Conservation (phyloP, 2,888 invertebrate species). For the Trachelus troglodyta region DNA sequence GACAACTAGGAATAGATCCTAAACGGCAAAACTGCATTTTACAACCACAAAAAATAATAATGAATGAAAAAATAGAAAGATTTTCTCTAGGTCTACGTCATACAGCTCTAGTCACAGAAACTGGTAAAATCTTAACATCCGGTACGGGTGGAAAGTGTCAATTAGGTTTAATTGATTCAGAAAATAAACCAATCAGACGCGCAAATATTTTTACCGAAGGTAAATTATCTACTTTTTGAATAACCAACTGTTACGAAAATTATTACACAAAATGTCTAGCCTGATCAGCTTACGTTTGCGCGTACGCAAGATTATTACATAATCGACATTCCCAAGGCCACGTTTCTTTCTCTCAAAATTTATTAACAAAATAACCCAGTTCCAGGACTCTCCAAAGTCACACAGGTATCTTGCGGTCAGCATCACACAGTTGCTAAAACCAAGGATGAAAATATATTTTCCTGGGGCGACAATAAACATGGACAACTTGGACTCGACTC, state of each 20-base stretch:
- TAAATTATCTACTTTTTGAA: conserved; percentile 35
- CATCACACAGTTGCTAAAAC: conserved; percentile 78
- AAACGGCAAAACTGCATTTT: conserved; percentile 36
- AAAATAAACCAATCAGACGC: conserved; percentile 56
- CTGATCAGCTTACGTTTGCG: neutral
- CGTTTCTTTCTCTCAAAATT: neutral
- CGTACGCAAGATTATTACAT: neutral
- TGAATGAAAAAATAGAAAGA: conserved; percentile 68
- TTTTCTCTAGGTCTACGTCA: conserved; percentile 79
- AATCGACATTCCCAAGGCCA: neutral
- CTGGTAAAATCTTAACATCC: conserved; percentile 73
- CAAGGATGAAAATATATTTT: conserved; percentile 72
- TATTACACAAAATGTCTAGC: neutral
- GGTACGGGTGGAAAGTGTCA: conserved; percentile 79
- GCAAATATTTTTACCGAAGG: conserved; percentile 66
- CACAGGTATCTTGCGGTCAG: conserved; percentile 82
- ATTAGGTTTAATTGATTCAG: conserved; percentile 70
- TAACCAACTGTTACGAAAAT: neutral
- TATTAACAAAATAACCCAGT: conserved; percentile 56
- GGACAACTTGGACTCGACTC: conserved; percentile 78
- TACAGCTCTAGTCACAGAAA: conserved; percentile 73
- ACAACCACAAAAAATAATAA: conserved; percentile 63
- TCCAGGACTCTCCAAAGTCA: conserved; percentile 70
- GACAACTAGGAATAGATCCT: conserved; percentile 74
- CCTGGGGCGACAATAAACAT: conserved; percentile 87